Evolutionary conservation across 2,888 invertebrate genomes (phyloP).

Genomic region (Leucania comma): DNA sequence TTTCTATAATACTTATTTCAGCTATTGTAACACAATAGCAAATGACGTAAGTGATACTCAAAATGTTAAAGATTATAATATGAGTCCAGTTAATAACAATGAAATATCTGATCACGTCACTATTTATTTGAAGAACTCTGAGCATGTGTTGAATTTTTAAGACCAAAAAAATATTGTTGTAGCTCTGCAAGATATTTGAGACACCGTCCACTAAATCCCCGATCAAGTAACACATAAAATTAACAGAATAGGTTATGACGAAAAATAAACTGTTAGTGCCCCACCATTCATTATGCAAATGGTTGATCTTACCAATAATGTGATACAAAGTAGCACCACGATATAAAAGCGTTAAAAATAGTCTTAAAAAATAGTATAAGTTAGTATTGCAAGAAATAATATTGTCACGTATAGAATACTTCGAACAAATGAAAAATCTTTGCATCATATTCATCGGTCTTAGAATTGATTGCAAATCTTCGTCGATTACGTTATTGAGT

Average conservation of each 20-base stretch:
- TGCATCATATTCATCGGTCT: constrained; percentile 36
- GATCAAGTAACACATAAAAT: background rate
- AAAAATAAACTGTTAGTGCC: background rate
- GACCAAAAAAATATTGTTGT: constrained; percentile 23
- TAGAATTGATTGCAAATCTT: constrained; percentile 27
- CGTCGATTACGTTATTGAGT: constrained; percentile 4
- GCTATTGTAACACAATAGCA: background rate
- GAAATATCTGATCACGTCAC: background rate
- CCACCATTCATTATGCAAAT: background rate
- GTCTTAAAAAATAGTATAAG: background rate
- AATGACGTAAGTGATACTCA: background rate
- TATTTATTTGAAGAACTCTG: constrained; percentile 11
- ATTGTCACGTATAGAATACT: constrained; percentile 28
- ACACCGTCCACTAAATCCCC: constrained; percentile 11
- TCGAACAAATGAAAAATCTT: constrained; percentile 16
- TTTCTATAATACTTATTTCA: background rate
- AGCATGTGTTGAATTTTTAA: constrained; percentile 24
- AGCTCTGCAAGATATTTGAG: background rate
- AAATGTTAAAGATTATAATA: constrained; percentile 9
- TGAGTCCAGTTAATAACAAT: constrained; percentile 12
- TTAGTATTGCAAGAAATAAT: constrained; percentile 18
- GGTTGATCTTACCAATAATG: background rate
- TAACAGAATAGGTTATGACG: background rate
- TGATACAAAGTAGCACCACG: background rate
- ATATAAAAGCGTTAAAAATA: background rate